Conservation (phyloP, 2,888 invertebrate genomes). For the Ophioninae sp. region DNA sequence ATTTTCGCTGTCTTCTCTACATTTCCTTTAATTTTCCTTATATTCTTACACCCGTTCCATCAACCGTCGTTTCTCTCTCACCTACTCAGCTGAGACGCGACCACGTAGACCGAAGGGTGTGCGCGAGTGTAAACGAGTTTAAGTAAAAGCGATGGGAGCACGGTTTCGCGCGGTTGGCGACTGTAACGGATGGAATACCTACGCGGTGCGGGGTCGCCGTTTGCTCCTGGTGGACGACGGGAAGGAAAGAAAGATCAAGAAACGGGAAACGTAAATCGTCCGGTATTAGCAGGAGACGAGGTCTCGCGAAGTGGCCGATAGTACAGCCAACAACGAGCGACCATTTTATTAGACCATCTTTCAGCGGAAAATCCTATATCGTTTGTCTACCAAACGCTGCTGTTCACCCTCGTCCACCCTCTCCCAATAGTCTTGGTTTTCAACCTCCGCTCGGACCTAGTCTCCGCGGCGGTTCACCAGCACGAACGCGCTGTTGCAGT, state of each 20-base stretch:
- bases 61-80: not conserved
- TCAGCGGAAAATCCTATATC: slow-evolving; percentile 76
- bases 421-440: slow-evolving; percentile 18
- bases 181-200: slow-evolving; percentile 52
- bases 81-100: slow-evolving; percentile 5
- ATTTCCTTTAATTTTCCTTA: slow-evolving; percentile 54
- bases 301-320: slow-evolving; percentile 71
- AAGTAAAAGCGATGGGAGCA: slow-evolving; percentile 35
- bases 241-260: slow-evolving; percentile 54
- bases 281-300: slow-evolving; percentile 58
- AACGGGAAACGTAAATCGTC: slow-evolving; percentile 59
- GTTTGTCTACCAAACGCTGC: slow-evolving; percentile 72
- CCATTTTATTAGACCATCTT: slow-evolving; percentile 79
- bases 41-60: slow-evolving; percentile 15
- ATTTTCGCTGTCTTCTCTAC: slow-evolving; percentile 34
- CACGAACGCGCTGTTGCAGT: slow-evolving; percentile 5
- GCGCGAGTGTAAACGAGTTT: slow-evolving; percentile 5
- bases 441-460: not conserved
- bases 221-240: slow-evolving; percentile 38
- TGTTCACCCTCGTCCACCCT: slow-evolving; percentile 66
- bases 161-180: slow-evolving; percentile 37
- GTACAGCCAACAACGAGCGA: slow-evolving; percentile 69
- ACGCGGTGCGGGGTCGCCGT: slow-evolving; percentile 37
- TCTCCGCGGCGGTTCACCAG: not conserved
- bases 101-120: slow-evolving; percentile 8